Evolutionary conservation across 37 sponge, comb jelly and placozoan species (phyloP), one percentile per base, ranked within the genome.

Genomic region (Amphimedon queenslandica): DNA sequence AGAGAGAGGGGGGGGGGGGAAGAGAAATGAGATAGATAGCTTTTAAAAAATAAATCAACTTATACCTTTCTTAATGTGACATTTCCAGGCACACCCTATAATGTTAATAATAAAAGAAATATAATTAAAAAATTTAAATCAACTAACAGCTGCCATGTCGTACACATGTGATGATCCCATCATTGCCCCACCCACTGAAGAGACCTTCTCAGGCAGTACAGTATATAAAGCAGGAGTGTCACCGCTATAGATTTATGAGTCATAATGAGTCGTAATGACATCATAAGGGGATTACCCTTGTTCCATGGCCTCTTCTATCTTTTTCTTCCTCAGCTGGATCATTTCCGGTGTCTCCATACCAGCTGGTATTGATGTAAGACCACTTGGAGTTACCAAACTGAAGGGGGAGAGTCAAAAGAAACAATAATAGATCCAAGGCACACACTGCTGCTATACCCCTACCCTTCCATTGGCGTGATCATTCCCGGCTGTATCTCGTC

Each of bases 271-370:
- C 29, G 57, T 57, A 51, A 33, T 18, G 53, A 47, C 13, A 47
- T 47, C 13, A 47, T 47, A 13, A 47, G 8, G 53, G 8, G 0
- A 38, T 47, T 63, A 92, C 93, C 93, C 89, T 78, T 84, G 80
- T 57, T 94, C 91, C 87, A 90, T 90, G 2, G 94, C 91, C 32
- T 94, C 94, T 51, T 90, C 94, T 28, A 90, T 90, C 57, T 85
- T 94, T 80, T 94, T 90, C 91, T 92, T 92, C 37, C 87, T 88
- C 33, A 97, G 90, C 41, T 97, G 93, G 33, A 97, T 94, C 81
- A 91, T 86, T 28, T 91, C 99, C 4, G 99, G 99, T 27, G 99
- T 97, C 60, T 97, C 99, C 30, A 97, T 67, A 29, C 99, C 99
- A 73, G 90, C 95, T n/a, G 99, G 91, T 0, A 97, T 91, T 35